Evolutionary conservation across 2,888 invertebrate species (phyloP), one percentile per base, ranked within the genome.

Genomic region (Plutella xylostella): DNA sequence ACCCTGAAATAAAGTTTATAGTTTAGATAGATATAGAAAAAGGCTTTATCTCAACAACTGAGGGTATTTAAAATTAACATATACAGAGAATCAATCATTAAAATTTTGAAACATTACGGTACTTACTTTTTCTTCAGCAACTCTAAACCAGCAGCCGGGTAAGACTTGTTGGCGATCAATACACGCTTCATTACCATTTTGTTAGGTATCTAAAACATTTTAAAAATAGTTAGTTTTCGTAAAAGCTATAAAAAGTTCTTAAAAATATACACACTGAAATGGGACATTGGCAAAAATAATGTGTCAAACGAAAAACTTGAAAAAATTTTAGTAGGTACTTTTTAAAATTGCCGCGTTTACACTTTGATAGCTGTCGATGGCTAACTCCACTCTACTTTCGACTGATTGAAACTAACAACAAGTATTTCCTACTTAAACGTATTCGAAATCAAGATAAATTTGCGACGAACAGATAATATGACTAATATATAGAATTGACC

Each of bases 81-180:
- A 4, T n/a, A n/a, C n/a, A n/a, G n/a, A n/a, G n/a, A n/a, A 28
- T 35, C 11, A 18, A 11, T 34, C 15, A 12, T 34, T 45, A 4
- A 17, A 21, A 33, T 39, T 40, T 19, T 31, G 25, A 6, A 37
- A 30, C 20, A 40, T 38, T 45, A 22, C 48, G 30, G 42, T 42
- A 67, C 77, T 78, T 56, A 80, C 82, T 68, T 73, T 28, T 67
- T 61, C 50, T 67, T 65, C 22, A 82, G 52, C 28, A 77, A 42
- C 20, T 74, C 62, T 52, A 80, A 58, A 3, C 74, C 80, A 12
- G 63, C 68, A 1, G 48, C 57, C 0, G 77, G 75, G 55, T 57
- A 80, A 15, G 57, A 61, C 56, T 69, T 76, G 48, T 75, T 76
- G 2, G 69, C 73, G 33, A 80, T 61, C 18, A 80, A 50, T 51